Evolutionary conservation across 2,113 vertebrate genomes (phyloP).

Genomic region (Notothenia coriiceps): DNA sequence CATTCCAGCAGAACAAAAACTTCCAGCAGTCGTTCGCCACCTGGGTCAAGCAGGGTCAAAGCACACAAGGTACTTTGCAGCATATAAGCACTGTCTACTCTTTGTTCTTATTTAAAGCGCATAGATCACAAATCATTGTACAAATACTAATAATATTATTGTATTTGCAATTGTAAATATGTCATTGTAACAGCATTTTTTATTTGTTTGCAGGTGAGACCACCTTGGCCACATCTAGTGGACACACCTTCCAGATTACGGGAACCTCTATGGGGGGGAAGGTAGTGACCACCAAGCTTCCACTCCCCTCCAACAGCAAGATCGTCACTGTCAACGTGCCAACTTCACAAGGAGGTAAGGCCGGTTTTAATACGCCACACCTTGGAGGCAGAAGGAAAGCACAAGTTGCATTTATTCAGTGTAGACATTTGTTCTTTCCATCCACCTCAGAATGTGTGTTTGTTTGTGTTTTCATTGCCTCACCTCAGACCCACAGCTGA

Average conservation of each 20-base stretch:
- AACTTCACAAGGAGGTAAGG: slow-evolving; percentile 97
- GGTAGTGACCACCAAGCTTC: slow-evolving; percentile 96
- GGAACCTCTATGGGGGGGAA: slow-evolving; percentile 94
- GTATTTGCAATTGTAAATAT: neutral
- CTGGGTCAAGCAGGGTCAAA: slow-evolving; percentile 99
- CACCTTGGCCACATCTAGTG: slow-evolving; percentile 88
- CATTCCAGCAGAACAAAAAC: slow-evolving; percentile 99
- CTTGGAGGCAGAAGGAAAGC: slow-evolving; percentile 3
- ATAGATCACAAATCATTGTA: neutral
- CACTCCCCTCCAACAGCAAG: slow-evolving; percentile 99
- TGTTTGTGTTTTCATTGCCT: slow-evolving; percentile 53
- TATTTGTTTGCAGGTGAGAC: slow-evolving; percentile 86
- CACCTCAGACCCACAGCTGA: slow-evolving; percentile 36
- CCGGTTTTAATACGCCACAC: slow-evolving; percentile 61
- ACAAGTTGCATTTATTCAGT: slow-evolving; percentile 17
- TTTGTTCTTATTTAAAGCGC: neutral
- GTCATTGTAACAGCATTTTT: neutral
- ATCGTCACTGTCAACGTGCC: slow-evolving; percentile 98
- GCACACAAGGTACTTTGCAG: slow-evolving; percentile 84
- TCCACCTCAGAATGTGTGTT: slow-evolving; percentile 1
- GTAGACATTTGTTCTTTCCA: slow-evolving; percentile 39
- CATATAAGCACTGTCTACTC: neutral
- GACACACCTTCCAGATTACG: slow-evolving; percentile 97
- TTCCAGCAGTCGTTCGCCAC: slow-evolving; percentile 99
- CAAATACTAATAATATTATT: neutral